Evolutionary conservation across 2,797 vertebrate genomes (phyloP).

Genomic region (Mormyrops attenuatus): DNA sequence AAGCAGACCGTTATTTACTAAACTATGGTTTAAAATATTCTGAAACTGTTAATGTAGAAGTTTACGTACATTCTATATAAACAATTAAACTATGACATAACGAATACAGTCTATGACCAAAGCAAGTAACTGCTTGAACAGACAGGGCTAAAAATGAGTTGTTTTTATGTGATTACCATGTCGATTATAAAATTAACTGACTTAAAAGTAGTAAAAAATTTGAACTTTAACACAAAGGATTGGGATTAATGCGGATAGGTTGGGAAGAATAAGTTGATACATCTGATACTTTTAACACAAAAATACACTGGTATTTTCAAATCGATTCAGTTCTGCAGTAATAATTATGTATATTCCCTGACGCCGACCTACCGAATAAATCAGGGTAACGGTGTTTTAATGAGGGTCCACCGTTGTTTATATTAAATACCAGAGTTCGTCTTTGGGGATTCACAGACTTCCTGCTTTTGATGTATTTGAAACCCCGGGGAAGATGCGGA

Average conservation of each 20-base stretch:
- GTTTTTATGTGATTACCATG: background rate
- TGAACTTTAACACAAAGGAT: background rate
- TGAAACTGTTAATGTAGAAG: background rate
- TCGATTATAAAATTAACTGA: background rate
- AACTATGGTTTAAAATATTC: background rate
- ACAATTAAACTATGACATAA: background rate
- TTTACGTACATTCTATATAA: background rate
- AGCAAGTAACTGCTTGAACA: background rate
- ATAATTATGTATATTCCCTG: background rate
- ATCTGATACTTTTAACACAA: background rate
- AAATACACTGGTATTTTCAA: background rate
- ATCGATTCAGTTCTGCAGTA: background rate
- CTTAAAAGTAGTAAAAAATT: background rate
- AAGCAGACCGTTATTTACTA: background rate
- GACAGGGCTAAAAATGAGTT: background rate
- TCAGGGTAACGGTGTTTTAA: background rate
- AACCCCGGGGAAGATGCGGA: slow-evolving; percentile 11
- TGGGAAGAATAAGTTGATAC: background rate
- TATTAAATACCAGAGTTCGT: slow-evolving; percentile 9
- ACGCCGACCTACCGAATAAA: background rate
- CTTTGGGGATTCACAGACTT: slow-evolving; percentile 18
- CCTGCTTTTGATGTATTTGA: slow-evolving; percentile 19
- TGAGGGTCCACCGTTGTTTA: slow-evolving; percentile 18
- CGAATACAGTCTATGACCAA: background rate
- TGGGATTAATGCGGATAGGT: background rate